Conservation (phyloP, 2,797 vertebrate species). For the Lutjanus argentimaculatus region DNA sequence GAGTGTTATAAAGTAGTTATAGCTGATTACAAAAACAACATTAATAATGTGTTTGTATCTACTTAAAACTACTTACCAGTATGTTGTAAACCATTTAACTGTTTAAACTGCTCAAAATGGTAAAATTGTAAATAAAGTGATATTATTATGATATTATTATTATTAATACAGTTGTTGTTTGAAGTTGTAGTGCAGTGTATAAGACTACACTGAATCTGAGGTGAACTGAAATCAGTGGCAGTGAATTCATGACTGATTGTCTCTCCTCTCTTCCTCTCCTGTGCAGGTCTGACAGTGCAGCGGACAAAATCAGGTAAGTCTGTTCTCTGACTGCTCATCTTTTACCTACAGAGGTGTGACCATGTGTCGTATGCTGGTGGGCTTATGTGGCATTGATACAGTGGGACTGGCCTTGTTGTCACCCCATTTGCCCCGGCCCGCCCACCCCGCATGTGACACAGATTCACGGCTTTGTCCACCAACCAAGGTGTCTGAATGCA, state of each 20-base stretch:
- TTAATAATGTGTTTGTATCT: neutral
- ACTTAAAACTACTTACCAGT: neutral
- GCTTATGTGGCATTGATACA: conserved; percentile 7
- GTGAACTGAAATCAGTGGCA: neutral
- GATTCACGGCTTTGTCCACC: conserved; percentile 74
- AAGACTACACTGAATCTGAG: neutral
- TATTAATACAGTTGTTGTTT: neutral
- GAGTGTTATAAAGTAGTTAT: neutral
- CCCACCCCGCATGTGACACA: conserved; percentile 64
- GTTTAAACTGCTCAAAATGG: neutral
- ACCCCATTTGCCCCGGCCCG: conserved; percentile 56
- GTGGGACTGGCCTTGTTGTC: conserved; percentile 51
- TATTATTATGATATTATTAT: neutral
- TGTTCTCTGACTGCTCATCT: neutral
- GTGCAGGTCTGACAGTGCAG: conserved; percentile 86
- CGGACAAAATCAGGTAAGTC: conserved; percentile 86
- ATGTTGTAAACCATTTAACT: neutral
- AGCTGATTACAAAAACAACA: neutral
- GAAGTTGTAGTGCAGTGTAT: neutral
- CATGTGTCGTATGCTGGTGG: conserved; percentile 3
- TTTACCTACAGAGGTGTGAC: conserved; percentile 5
- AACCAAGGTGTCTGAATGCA: conserved; percentile 77
- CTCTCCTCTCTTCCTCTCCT: conserved; percentile 14
- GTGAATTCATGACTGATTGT: conserved; percentile 27
- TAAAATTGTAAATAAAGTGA: neutral